Evolutionary conservation across 1,140 invertebrate genomes (phyloP).

Genomic region (Dinoponera quadriceps): DNA sequence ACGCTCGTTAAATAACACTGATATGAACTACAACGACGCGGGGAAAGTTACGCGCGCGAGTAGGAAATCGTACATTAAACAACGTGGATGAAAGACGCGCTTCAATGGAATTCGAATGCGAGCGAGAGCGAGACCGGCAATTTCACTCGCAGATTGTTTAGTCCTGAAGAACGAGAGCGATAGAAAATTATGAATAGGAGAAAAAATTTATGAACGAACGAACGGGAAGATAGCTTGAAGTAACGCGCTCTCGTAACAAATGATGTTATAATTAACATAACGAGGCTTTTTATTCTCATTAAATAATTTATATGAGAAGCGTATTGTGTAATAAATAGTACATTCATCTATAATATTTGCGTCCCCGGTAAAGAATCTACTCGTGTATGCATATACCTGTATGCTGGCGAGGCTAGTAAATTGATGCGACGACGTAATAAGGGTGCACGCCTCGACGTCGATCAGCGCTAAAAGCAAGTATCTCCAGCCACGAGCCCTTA

Average conservation of each 20-base stretch:
- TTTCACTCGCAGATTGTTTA: background rate
- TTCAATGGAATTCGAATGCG: background rate
- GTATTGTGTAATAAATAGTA: too few relatives aligned
- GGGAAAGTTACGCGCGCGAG: constrained; percentile 5
- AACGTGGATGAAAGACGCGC: background rate
- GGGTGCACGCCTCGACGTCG: constrained; percentile 93
- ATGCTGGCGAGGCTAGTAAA: constrained; percentile 89
- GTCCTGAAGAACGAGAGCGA: background rate
- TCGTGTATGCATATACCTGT: constrained; percentile 83
- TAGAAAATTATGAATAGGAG: background rate
- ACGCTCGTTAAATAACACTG: constrained; percentile 18
- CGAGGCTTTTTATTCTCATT: too few relatives aligned
- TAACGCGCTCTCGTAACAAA: background rate
- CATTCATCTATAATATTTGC: background rate
- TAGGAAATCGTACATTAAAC: constrained; percentile 17
- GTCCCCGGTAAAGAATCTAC: background rate
- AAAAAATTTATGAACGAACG: background rate
- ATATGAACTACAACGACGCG: background rate
- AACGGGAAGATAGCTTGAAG: background rate
- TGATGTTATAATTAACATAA: too few relatives aligned
- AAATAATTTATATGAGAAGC: too few relatives aligned
- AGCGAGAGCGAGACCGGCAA: background rate
- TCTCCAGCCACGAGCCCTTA: constrained; percentile 90
- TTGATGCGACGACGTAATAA: constrained; percentile 91
- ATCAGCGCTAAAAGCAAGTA: constrained; percentile 91